Conservation (phyloP, 1,140 invertebrate genomes). For the Listronotus bonariensis region DNA sequence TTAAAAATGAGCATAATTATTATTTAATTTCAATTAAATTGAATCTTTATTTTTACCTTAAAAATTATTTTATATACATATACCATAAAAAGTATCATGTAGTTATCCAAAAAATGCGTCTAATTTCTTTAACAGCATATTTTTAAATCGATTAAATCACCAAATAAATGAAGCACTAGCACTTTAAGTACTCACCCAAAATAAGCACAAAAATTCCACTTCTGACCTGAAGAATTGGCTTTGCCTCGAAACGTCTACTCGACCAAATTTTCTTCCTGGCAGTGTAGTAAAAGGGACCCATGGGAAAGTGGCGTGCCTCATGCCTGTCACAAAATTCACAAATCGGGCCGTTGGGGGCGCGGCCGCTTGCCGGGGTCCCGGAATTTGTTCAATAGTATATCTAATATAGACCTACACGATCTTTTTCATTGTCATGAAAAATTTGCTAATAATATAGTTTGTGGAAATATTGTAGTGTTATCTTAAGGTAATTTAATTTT, state of each 20-base stretch:
- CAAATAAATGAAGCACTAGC: too few relatives aligned
- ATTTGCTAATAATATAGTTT: conserved; percentile 39
- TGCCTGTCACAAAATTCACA: conserved; percentile 24
- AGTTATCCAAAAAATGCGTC: too few relatives aligned
- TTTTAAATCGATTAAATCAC: too few relatives aligned
- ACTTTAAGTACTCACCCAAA: conserved; percentile 7
- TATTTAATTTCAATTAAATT: too few relatives aligned
- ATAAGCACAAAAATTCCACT: conserved; percentile 1
- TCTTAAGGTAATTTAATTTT: too few relatives aligned
- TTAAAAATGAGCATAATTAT: too few relatives aligned
- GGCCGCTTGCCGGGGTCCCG: neutral
- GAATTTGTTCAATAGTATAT: conserved; percentile 48
- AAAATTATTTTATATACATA: too few relatives aligned
- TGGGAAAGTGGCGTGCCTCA: conserved; percentile 3
- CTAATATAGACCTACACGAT: conserved; percentile 59
- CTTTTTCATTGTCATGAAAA: conserved; percentile 57
- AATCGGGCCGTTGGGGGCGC: conserved; percentile 4
- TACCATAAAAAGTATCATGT: too few relatives aligned
- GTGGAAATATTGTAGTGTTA: conserved; percentile 13
- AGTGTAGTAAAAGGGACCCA: conserved; percentile 14
- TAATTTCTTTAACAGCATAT: too few relatives aligned
- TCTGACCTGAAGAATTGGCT: neutral
- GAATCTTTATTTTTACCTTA: too few relatives aligned
- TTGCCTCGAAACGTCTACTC: neutral
- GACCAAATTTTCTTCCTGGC: conserved; percentile 1